phyloP scores from a whole-genome alignment of 2,113 vertebrate species.

The Falco punctatus region DNA sequence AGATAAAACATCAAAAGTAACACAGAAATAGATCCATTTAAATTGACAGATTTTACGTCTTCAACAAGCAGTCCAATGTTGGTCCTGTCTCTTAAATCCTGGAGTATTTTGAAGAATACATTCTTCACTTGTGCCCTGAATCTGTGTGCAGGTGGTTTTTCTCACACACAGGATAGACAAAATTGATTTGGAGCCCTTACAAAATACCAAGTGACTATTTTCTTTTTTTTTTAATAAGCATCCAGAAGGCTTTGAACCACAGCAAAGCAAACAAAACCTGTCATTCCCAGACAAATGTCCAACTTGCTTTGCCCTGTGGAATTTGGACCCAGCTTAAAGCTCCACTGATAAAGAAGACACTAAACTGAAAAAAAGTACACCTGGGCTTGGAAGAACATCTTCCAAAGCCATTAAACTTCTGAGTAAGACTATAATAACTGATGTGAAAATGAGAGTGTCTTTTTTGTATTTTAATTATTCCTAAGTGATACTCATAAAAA shows the following conservation, averaged over 20 bases:
- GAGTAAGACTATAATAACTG: slow-evolving; percentile 48
- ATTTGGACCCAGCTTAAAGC: slow-evolving; percentile 34
- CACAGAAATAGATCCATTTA: not conserved
- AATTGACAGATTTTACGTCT: not conserved
- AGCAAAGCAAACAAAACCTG: slow-evolving; percentile 47
- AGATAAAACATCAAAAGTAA: not conserved
- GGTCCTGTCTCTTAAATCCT: not conserved
- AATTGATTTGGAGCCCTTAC: not conserved
- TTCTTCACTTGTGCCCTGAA: not conserved
- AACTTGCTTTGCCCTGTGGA: slow-evolving; percentile 18
- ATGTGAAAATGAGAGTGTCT: slow-evolving; percentile 51
- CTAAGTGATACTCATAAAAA: slow-evolving; percentile 66
- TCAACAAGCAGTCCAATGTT: not conserved
- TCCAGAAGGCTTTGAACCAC: slow-evolving; percentile 13
- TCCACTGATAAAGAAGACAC: not conserved
- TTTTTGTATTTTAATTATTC: slow-evolving; percentile 61
- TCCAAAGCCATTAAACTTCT: slow-evolving; percentile 50
- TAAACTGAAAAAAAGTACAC: slow-evolving; percentile 50
- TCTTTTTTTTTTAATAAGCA: not conserved
- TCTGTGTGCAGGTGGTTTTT: slow-evolving; percentile 2
- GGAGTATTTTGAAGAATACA: not conserved
- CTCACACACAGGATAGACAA: not conserved
- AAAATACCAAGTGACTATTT: slow-evolving; percentile 28
- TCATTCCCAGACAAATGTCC: slow-evolving; percentile 29
- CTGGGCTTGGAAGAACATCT: slow-evolving; percentile 44